These are phyloP conservation scores for Neosalanx taihuensis DNA, from an alignment of 2,797 vertebrate genomes.

Conservation along the genomic window DNA sequence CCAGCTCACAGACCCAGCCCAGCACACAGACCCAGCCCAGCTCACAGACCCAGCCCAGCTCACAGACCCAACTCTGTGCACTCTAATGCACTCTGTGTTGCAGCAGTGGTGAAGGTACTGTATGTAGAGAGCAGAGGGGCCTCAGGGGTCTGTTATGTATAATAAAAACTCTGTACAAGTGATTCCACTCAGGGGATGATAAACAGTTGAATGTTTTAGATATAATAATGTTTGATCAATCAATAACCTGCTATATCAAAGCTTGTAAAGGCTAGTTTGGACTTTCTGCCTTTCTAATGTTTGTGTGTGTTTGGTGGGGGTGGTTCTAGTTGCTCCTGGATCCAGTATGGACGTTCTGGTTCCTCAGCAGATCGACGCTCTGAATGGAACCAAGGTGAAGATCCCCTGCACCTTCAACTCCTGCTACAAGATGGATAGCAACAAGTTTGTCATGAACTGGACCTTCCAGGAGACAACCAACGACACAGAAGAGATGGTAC, in stretches of 20 bases:
- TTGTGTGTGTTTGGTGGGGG: not conserved
- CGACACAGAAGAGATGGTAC: conserved; percentile 86
- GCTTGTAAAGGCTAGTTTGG: no score
- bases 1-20: not conserved
- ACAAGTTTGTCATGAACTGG: conserved; percentile 94
- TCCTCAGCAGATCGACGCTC: conserved; percentile 69
- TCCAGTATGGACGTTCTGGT: conserved; percentile 86
- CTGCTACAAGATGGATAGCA: conserved; percentile 90
- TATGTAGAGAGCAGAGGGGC: no score
- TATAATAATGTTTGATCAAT: no score
- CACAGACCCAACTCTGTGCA: not conserved
- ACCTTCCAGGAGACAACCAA: conserved; percentile 86
- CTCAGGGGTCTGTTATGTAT: no score
- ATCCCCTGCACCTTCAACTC: conserved; percentile 92
- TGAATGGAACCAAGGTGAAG: conserved; percentile 86
- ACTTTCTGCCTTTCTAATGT: not conserved
- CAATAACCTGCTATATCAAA: no score
- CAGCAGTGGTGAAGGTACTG: no score
- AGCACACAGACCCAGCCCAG: not conserved
- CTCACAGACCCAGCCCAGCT: no score
- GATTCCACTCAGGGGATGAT: no score
- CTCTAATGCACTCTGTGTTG: no score
- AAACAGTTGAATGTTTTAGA: no score
- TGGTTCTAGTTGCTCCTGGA: conserved; percentile 65
- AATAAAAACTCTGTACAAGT: no score